Percentiles rank a stretch among this genome's conserved stretches.
Evolutionary conservation across 1,140 invertebrate genomes (phyloP).

Genomic region (Drosophila murphyi): DNA sequence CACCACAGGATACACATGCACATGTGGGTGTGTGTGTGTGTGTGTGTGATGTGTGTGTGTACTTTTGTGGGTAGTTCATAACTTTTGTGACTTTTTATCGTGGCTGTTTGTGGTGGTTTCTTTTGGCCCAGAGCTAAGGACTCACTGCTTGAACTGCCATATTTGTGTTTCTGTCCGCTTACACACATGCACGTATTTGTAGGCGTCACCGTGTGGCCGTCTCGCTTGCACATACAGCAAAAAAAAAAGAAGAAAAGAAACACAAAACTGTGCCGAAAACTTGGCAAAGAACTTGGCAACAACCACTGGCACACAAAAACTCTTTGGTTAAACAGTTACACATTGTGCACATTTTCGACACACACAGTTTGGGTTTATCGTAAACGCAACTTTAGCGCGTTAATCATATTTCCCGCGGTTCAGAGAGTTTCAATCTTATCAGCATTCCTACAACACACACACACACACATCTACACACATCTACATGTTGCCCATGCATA

Average conservation of each 20-base stretch:
- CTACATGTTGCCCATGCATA: neutral
- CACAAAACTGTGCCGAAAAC: slow-evolving; percentile 64
- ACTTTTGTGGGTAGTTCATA: slow-evolving; percentile 56
- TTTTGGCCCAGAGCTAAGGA: slow-evolving; percentile 59
- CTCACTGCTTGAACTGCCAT: slow-evolving; percentile 65
- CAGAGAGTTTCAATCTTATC: slow-evolving; percentile 37
- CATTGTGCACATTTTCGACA: neutral
- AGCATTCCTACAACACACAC: neutral
- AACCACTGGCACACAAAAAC: slow-evolving; percentile 36
- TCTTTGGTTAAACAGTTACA: neutral
- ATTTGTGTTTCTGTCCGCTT: slow-evolving; percentile 50
- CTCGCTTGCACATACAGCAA: slow-evolving; percentile 39
- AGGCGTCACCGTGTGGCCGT: slow-evolving; percentile 57
- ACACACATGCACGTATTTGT: slow-evolving; percentile 38
- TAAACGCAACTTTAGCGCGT: neutral
- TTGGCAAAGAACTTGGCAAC: slow-evolving; percentile 61
- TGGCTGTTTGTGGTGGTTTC: slow-evolving; percentile 68
- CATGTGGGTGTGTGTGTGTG: slow-evolving; percentile 9
- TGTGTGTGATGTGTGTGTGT: slow-evolving; percentile 13
- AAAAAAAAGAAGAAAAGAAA: neutral
- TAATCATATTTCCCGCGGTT: slow-evolving; percentile 15
- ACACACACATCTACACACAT: neutral
- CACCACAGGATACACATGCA: slow-evolving; percentile 26
- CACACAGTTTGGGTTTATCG: slow-evolving; percentile 5
- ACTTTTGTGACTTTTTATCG: slow-evolving; percentile 52